Base-by-base conservation (phyloP, 2,113 vertebrate genomes). In the Ochotona princeps region DNA sequence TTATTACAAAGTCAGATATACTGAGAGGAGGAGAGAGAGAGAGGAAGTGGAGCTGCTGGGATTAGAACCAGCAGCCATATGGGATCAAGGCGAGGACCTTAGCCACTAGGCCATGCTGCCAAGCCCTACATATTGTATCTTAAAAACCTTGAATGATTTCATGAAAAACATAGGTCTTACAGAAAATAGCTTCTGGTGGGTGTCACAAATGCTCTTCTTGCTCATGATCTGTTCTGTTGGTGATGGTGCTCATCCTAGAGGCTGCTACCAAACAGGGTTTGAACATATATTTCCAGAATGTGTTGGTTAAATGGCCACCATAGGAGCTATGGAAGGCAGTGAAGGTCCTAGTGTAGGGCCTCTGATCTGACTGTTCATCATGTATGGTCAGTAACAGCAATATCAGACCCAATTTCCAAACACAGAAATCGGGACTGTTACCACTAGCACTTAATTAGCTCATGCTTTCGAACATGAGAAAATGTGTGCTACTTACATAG, bases 371-470 rank as follows among this genome's bases (percentile, higher is more conserved):
- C 76, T 85, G 92, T 28, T 84, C 67, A 81, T 8, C 20, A 90
- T 11, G 30, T 21, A 60, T 0, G 89, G n/a, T 47, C 54, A 84
- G 7, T 73, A 84, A 93, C 0, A 83, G 8, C 75, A 61, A 83
- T n/a, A 65, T 57, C 57, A 66, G 23, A 78, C 75, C 12, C 82
- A 65, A 75, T 49, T 92, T 91, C 88, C 1, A 63, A 91, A 80
- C 70, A 57, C 57, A 65, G 72, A 75, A 35, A 7, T 65, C 63
- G 60, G 51, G 61, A 23, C 14, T 28, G 23, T 1, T 90, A 73
- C 51, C 44, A 30, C 49, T 44, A 83, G 38, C 35, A 78, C 51
- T 88, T 80, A 57, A 86, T 7, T 74, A 44, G 23, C 35, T 17
- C 65, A 14, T 18, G 17, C 26, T 47, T 73, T 82, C 69, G 67